A percentile compares a stretch with the other conserved stretches of the same genome.
Conservation (phyloP, 2,113 vertebrate genomes). For the Spilogale gracilis region DNA sequence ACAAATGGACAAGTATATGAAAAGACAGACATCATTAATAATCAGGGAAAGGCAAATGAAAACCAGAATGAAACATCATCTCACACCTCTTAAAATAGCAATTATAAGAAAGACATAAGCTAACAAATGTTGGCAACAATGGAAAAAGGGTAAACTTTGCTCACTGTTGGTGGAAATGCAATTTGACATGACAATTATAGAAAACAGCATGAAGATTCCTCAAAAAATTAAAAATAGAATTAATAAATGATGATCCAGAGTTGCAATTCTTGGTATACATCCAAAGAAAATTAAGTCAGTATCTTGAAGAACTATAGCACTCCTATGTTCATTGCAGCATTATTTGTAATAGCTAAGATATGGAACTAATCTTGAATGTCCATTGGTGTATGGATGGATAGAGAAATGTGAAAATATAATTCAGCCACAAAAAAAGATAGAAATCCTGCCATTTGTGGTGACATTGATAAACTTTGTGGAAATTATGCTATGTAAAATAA, state of each 20-base stretch:
- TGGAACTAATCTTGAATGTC: not conserved
- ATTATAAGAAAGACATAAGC: not conserved
- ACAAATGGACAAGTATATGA: not conserved
- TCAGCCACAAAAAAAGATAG: not conserved
- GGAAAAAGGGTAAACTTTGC: not conserved
- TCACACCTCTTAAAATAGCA: not conserved
- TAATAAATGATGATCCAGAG: not conserved
- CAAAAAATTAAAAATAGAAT: not conserved
- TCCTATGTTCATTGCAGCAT: not conserved
- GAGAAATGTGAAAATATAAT: not conserved
- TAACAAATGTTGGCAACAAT: not conserved
- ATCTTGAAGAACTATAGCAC: not conserved
- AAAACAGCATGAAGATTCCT: not conserved
- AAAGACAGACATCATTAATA: not conserved
- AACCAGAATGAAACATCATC: not conserved
- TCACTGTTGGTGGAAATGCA: not conserved
- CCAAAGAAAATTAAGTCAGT: not conserved
- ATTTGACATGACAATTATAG: not conserved
- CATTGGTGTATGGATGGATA: not conserved
- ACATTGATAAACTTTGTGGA: not conserved
- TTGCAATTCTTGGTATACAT: not conserved
- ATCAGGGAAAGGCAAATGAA: not conserved
- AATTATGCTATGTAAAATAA: not conserved
- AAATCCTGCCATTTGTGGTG: not conserved
- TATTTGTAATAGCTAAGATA: not conserved